Evolutionary conservation across 2,797 vertebrate species (phyloP).

Genomic region (Xiphophorus birchmanni): DNA sequence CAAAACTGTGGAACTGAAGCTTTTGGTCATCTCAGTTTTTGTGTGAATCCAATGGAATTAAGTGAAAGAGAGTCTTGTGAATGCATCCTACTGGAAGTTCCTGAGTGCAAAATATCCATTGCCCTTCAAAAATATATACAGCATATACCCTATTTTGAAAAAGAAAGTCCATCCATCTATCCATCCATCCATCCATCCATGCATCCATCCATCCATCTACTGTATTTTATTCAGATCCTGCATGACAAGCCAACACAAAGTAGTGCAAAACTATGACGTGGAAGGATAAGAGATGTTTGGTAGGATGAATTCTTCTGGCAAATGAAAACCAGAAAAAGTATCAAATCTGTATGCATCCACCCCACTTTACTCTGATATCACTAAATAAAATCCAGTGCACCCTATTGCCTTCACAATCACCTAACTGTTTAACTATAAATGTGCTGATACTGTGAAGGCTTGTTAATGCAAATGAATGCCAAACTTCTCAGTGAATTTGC

Average conservation of each 20-base stretch:
- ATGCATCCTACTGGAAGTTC: neutral
- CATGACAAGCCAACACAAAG: neutral
- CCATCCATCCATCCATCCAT: too few relatives aligned
- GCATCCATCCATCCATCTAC: too few relatives aligned
- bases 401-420: neutral
- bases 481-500: neutral
- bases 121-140: neutral
- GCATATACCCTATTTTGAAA: too few relatives aligned
- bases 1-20: conserved; percentile 25
- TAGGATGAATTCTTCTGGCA: neutral
- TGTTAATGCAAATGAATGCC: neutral
- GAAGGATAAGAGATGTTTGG: neutral
- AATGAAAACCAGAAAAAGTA: neutral
- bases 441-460: neutral
- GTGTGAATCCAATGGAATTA: conserved; percentile 26
- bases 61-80: neutral
- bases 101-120: neutral
- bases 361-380: neutral
- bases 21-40: conserved; percentile 24
- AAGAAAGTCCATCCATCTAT: too few relatives aligned
- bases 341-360: neutral
- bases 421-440: neutral
- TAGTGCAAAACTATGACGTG: neutral
- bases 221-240: neutral
- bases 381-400: neutral